Evolutionary conservation across 2,113 vertebrate genomes (phyloP).

Genomic region (Phylloscopus trochilus): DNA sequence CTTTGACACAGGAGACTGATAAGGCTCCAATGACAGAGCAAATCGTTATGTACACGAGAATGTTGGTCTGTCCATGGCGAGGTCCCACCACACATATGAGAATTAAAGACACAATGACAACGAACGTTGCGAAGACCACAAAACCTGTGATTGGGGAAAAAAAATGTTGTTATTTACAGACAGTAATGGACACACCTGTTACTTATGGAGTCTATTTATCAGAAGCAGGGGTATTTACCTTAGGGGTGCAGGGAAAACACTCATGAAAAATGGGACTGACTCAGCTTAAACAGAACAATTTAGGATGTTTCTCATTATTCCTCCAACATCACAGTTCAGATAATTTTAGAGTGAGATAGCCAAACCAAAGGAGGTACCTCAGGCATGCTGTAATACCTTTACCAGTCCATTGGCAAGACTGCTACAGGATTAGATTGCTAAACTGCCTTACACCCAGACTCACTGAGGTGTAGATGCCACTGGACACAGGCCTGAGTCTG

Average conservation of each 20-base stretch:
- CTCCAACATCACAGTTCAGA: background rate
- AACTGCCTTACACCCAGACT: background rate
- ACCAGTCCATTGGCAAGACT: background rate
- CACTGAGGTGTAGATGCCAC: background rate
- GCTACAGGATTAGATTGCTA: background rate
- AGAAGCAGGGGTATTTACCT: background rate
- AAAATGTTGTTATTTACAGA: background rate
- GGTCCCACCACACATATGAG: slow-evolving; percentile 92
- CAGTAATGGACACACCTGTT: background rate
- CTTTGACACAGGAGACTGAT: slow-evolving; percentile 96
- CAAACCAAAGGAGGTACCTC: background rate
- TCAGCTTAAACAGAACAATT: background rate
- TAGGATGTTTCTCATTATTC: background rate
- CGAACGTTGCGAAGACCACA: slow-evolving; percentile 85
- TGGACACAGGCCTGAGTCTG: background rate
- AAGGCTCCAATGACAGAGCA: slow-evolving; percentile 96
- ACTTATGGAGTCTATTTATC: background rate
- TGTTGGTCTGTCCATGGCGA: slow-evolving; percentile 93
- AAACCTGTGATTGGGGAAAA: slow-evolving; percentile 77
- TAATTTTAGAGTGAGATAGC: background rate
- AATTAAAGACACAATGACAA: slow-evolving; percentile 91
- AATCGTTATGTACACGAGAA: slow-evolving; percentile 96
- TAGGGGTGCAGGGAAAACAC: background rate
- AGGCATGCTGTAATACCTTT: background rate
- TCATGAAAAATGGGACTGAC: accelerated